A percentile compares a stretch with the other conserved stretches of the same genome.
phyloP scores from a whole-genome alignment of 2,888 invertebrate genomes.

The Antheraea assamensis region DNA sequence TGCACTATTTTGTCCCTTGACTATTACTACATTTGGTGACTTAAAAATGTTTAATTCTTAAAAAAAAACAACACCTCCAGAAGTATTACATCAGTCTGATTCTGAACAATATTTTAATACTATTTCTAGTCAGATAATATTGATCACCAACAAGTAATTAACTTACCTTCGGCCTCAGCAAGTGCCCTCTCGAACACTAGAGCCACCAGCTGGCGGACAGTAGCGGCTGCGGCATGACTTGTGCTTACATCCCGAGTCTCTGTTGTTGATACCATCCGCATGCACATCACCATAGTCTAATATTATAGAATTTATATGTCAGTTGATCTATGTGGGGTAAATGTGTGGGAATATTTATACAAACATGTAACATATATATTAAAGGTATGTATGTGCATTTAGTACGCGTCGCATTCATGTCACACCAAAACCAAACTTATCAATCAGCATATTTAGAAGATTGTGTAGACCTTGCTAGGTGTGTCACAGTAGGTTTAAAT shows the following conservation, averaged over 20 bases:
- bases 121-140: neutral
- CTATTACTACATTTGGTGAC: too few relatives aligned
- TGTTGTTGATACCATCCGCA: constrained; percentile 97
- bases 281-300: constrained; percentile 96
- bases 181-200: constrained; percentile 94
- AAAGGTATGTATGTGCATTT: too few relatives aligned
- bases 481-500: too few relatives aligned
- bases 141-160: neutral
- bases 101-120: neutral
- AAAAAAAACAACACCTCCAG: too few relatives aligned
- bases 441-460: too few relatives aligned
- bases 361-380: too few relatives aligned
- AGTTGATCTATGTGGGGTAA: too few relatives aligned
- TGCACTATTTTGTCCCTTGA: neutral
- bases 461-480: too few relatives aligned
- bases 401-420: too few relatives aligned
- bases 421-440: too few relatives aligned
- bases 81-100: neutral
- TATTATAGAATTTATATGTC: neutral
- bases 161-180: constrained; percentile 85
- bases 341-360: too few relatives aligned
- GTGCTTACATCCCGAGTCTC: constrained; percentile 91
- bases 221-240: constrained; percentile 98
- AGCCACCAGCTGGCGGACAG: constrained; percentile 96
- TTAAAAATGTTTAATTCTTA: too few relatives aligned